phyloP scores from a whole-genome alignment of 2,797 vertebrate species.

The Rachycentron canadum region DNA sequence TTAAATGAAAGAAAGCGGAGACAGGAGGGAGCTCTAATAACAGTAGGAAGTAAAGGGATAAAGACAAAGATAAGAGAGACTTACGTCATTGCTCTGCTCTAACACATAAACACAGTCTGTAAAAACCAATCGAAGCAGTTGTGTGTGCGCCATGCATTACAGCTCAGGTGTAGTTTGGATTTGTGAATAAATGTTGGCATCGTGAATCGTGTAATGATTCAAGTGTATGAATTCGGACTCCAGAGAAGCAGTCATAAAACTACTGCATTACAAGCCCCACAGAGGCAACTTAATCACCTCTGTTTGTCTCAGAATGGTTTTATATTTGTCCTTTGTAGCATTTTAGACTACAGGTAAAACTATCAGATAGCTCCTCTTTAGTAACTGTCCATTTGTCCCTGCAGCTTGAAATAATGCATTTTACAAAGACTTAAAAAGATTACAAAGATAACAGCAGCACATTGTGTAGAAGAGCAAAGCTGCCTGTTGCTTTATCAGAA shows the following conservation, averaged over 20 bases:
- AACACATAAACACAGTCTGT: slow-evolving; percentile 32
- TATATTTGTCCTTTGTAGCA: slow-evolving; percentile 8
- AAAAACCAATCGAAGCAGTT: slow-evolving; percentile 22
- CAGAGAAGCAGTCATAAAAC: slow-evolving; percentile 27
- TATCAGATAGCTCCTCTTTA: neutral
- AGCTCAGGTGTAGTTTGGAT: slow-evolving; percentile 40
- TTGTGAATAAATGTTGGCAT: slow-evolving; percentile 57
- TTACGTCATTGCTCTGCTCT: slow-evolving; percentile 41
- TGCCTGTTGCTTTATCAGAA: neutral
- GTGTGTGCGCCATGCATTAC: neutral
- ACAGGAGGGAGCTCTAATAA: slow-evolving; percentile 45
- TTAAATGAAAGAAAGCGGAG: slow-evolving; percentile 22
- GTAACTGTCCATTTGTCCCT: neutral
- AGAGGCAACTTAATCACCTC: slow-evolving; percentile 40
- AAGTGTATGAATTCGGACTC: slow-evolving; percentile 31
- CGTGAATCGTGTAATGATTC: slow-evolving; percentile 37
- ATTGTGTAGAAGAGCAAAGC: neutral
- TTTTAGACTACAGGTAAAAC: neutral
- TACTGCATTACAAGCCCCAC: slow-evolving; percentile 33
- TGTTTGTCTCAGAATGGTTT: slow-evolving; percentile 35
- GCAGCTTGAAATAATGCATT: neutral
- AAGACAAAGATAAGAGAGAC: slow-evolving; percentile 45
- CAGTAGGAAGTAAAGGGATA: slow-evolving; percentile 47
- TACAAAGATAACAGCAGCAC: neutral
- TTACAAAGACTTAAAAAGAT: neutral